Conservation (phyloP, 2,797 vertebrate genomes). For the Tolypeutes matacus region DNA sequence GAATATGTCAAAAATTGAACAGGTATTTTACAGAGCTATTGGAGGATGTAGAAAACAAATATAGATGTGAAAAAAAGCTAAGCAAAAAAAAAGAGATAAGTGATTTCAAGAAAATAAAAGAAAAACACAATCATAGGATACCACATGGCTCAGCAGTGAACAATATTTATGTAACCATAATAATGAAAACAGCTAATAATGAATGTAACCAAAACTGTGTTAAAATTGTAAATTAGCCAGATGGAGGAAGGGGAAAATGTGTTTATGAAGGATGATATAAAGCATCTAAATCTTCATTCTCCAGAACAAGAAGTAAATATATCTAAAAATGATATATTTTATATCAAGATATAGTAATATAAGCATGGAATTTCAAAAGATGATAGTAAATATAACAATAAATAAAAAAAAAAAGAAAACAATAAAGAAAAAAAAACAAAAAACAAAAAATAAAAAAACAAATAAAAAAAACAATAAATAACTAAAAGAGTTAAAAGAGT, state of each 20-base stretch:
- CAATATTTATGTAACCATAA: background rate
- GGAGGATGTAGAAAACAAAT: background rate
- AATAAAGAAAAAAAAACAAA: no score
- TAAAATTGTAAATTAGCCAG: background rate
- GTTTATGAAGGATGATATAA: background rate
- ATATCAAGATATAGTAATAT: background rate
- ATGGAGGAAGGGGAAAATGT: background rate
- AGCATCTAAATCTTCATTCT: constrained; percentile 9
- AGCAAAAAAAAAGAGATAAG: background rate
- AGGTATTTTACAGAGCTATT: background rate
- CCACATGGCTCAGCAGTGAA: background rate
- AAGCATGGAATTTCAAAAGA: background rate
- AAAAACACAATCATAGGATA: background rate
- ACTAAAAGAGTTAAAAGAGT: background rate
- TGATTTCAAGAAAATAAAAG: background rate
- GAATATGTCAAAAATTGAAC: background rate
- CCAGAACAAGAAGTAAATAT: background rate
- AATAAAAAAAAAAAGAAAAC: no score
- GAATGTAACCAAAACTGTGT: background rate
- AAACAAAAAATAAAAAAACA: no score
- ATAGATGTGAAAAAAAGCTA: background rate
- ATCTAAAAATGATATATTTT: background rate
- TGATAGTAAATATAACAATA: background rate
- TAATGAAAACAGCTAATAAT: background rate
- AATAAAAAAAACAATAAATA: no score